These are phyloP conservation scores for Choristoneura fumiferana DNA, from an alignment of 1,140 invertebrate species.

Conservation along the genomic window DNA sequence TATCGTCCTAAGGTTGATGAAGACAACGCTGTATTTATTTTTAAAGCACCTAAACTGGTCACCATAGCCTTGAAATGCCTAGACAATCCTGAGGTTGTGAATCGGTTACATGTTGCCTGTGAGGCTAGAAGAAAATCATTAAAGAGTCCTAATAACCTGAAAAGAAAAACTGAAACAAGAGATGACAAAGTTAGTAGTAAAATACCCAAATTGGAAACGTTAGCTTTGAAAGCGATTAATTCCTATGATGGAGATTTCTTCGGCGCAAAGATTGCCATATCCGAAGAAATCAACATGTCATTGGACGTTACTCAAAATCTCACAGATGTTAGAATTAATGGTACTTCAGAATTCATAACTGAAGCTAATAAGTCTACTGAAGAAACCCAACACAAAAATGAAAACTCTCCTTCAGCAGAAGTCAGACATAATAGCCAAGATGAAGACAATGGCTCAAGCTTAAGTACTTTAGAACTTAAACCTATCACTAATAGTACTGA, in stretches of 20 bases:
- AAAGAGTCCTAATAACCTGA: constrained; percentile 4
- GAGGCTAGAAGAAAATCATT: neutral
- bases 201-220: constrained; percentile 15
- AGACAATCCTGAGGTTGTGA: constrained; percentile 16
- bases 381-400: too few species aligned
- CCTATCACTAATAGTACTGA: too few species aligned
- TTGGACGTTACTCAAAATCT: too few species aligned
- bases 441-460: too few species aligned
- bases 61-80: constrained; percentile 19
- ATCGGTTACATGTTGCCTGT: neutral
- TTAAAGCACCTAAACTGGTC: constrained; percentile 21
- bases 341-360: neutral
- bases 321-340: too few species aligned
- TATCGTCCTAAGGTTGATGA: neutral
- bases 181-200: constrained; percentile 14
- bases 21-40: neutral
- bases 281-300: too few species aligned
- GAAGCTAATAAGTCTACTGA: too few species aligned
- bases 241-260: neutral
- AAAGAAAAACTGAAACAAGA: constrained; percentile 20
- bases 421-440: too few species aligned
- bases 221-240: neutral
- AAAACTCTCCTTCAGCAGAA: too few species aligned
- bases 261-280: too few species aligned
- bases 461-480: too few species aligned